These are phyloP conservation scores for Salvator merianae DNA, from an alignment of 2,113 vertebrate genomes.

Conservation along the genomic window DNA sequence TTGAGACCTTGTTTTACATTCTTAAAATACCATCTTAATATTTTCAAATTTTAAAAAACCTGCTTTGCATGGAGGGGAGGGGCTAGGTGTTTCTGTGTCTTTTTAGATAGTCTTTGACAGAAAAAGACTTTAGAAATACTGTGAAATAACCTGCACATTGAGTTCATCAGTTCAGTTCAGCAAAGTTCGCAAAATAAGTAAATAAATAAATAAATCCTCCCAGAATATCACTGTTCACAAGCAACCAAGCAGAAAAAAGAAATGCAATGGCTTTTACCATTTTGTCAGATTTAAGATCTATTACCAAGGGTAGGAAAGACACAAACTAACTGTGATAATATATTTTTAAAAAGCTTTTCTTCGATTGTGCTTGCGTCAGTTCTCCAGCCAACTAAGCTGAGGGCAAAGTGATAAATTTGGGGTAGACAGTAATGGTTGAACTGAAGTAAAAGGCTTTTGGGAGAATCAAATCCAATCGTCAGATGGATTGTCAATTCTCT, in stretches of 20 bases:
- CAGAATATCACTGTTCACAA: constrained; percentile 19
- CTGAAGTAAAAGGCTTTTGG: constrained; percentile 15
- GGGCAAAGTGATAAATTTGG: constrained; percentile 15
- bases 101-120: neutral
- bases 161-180: constrained; percentile 50
- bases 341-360: constrained; percentile 29
- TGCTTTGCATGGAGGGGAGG: neutral
- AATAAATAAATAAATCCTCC: neutral
- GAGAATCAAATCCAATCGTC: neutral
- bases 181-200: constrained; percentile 51
- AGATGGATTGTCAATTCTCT: neutral
- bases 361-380: neutral
- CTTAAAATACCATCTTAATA: neutral
- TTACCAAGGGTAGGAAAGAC: constrained; percentile 32
- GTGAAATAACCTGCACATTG: constrained; percentile 31
- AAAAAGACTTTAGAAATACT: constrained; percentile 29
- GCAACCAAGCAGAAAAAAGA: constrained; percentile 26
- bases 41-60: neutral
- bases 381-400: constrained; percentile 31
- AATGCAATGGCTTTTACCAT: constrained; percentile 38
- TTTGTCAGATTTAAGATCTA: constrained; percentile 7
- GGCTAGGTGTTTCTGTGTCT: neutral
- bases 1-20: neutral
- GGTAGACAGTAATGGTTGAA: neutral
- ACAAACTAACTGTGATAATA: constrained; percentile 11